phyloP scores from a whole-genome alignment of 2,113 vertebrate species.

The Campylomormyrus tamandua region DNA sequence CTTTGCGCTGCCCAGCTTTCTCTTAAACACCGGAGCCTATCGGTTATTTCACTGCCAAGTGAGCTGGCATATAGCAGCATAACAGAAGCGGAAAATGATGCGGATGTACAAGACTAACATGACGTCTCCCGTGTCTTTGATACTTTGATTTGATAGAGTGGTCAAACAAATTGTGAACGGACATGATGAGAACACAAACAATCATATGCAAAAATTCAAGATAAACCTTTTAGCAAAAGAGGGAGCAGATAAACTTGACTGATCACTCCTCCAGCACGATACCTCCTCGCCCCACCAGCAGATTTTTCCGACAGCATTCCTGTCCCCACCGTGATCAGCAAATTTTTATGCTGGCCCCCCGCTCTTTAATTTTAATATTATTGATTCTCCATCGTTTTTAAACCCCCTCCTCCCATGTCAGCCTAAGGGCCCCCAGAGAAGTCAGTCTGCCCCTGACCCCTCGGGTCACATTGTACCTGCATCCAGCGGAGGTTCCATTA shows the following conservation, averaged over 20 bases:
- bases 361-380: not conserved
- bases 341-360: not conserved
- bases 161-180: not conserved
- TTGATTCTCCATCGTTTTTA: not conserved
- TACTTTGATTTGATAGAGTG: not conserved
- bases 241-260: not conserved
- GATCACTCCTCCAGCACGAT: not conserved
- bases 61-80: not conserved
- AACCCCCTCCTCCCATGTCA: not conserved
- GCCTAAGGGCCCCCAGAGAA: not conserved
- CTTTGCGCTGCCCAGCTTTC: not conserved
- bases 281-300: not conserved
- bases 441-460: not conserved
- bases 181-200: too few relatives aligned
- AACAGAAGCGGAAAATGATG: not conserved
- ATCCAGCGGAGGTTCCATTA: not conserved
- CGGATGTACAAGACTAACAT: not conserved
- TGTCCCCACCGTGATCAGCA: not conserved
- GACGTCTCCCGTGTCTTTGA: not conserved
- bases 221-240: not conserved
- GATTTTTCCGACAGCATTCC: too few relatives aligned
- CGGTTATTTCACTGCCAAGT: not conserved
- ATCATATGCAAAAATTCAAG: not conserved
- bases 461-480: not conserved
- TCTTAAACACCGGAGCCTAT: too few relatives aligned